Evolutionary conservation across 2,888 invertebrate genomes (phyloP).

Genomic region (Rotaria macrura): DNA sequence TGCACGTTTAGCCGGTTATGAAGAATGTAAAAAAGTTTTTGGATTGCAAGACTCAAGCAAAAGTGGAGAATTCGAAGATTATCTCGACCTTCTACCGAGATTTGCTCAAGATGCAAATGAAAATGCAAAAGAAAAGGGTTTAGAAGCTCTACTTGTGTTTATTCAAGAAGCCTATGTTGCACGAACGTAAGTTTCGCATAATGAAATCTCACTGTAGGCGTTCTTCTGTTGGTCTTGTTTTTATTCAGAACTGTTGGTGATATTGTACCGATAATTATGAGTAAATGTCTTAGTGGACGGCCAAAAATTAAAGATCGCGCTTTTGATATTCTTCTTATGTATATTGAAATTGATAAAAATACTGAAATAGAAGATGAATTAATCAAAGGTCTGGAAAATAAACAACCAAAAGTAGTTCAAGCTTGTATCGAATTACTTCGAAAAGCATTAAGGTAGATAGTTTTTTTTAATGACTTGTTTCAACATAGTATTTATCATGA

Average conservation of each 20-base stretch:
- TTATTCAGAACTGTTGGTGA: conserved; percentile 76
- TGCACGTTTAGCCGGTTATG: conserved; percentile 82
- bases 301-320: conserved; percentile 81
- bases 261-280: conserved; percentile 73
- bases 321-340: conserved; percentile 77
- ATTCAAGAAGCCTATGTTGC: conserved; percentile 67
- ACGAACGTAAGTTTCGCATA: conserved; percentile 54
- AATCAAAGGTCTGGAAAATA: conserved; percentile 81
- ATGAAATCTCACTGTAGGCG: neutral
- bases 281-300: conserved; percentile 82
- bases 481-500: neutral
- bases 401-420: conserved; percentile 84
- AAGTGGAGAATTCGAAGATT: conserved; percentile 82
- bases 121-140: conserved; percentile 82
- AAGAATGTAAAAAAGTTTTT: conserved; percentile 79
- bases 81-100: conserved; percentile 76
- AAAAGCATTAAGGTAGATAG: conserved; percentile 58
- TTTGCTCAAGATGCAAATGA: conserved; percentile 88
- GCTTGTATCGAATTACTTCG: conserved; percentile 69
- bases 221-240: no score
- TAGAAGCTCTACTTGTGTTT: conserved; percentile 79
- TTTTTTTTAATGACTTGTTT: neutral
- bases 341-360: conserved; percentile 85
- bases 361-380: conserved; percentile 70
- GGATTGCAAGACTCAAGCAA: conserved; percentile 75